These are phyloP conservation scores for Mesoligia furuncula DNA, from an alignment of 2,888 invertebrate species.

Conservation along the genomic window DNA sequence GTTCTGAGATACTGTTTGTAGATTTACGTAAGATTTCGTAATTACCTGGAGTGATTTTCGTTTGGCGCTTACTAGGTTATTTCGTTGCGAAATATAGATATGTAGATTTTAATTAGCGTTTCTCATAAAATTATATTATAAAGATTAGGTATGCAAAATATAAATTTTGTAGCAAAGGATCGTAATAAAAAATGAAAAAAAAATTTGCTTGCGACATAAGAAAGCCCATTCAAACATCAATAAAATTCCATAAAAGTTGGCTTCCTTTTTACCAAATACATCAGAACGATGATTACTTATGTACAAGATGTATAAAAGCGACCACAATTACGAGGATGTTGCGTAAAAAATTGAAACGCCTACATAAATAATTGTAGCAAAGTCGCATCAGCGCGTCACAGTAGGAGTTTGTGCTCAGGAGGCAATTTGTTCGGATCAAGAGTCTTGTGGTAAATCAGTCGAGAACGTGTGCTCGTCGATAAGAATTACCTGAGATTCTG, in stretches of 20 bases:
- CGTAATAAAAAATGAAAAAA: neutral
- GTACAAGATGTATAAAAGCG: neutral
- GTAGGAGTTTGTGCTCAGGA: constrained; percentile 47
- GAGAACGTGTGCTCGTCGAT: constrained; percentile 70
- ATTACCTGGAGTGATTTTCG: constrained; percentile 8
- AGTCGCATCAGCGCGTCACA: constrained; percentile 41
- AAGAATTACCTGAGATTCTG: constrained; percentile 71
- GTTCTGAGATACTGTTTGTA: constrained; percentile 26
- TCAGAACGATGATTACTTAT: constrained; percentile 6
- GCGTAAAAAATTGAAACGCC: constrained; percentile 49
- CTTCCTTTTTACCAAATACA: constrained; percentile 16
- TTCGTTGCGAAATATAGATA: too few species aligned
- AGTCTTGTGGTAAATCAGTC: constrained; percentile 67
- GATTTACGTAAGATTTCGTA: constrained; percentile 19
- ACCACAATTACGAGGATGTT: neutral
- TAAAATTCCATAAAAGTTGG: neutral
- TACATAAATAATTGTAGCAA: constrained; percentile 61
- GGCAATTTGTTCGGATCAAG: constrained; percentile 73
- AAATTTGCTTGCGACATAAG: neutral
- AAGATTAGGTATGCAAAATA: neutral
- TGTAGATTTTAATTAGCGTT: neutral
- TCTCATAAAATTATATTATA: neutral
- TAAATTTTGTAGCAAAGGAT: neutral
- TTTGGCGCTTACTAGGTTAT: neutral
- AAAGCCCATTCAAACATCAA: constrained; percentile 4